phyloP scores from a whole-genome alignment of 1,140 invertebrate species.

The Ridgeia piscesae region DNA sequence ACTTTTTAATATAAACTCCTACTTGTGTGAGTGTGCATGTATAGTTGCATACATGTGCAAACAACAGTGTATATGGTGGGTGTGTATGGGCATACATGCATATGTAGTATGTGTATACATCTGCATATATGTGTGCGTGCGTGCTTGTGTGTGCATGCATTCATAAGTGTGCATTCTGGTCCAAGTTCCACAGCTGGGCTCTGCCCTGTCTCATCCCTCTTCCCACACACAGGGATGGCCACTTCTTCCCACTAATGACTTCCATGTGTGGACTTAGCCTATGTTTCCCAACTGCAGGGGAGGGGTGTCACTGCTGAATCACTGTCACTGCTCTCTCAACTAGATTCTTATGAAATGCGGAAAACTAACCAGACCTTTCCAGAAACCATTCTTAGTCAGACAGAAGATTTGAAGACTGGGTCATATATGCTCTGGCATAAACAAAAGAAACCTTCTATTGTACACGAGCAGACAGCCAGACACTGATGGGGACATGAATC shows the following conservation, averaged over 20 bases:
- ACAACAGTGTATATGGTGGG: too few relatives aligned
- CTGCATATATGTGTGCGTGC: too few relatives aligned
- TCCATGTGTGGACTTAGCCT: not conserved
- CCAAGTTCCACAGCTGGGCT: not conserved
- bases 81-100: too few relatives aligned
- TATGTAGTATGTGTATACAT: too few relatives aligned
- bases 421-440: not conserved
- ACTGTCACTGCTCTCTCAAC: not conserved
- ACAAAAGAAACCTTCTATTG: not conserved
- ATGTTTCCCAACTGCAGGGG: not conserved
- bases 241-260: not conserved
- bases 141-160: not conserved
- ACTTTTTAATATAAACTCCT: not conserved
- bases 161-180: not conserved
- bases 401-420: not conserved
- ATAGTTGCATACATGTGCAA: too few relatives aligned
- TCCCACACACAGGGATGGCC: not conserved
- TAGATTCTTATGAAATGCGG: too few relatives aligned
- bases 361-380: too few relatives aligned
- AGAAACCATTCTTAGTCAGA: too few relatives aligned
- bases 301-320: too few relatives aligned
- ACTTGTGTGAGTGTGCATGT: too few relatives aligned
- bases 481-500: not conserved
- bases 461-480: too few relatives aligned
- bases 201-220: not conserved